phyloP scores from a whole-genome alignment of 2,797 vertebrate species.

The Sebastolobus alascanus region DNA sequence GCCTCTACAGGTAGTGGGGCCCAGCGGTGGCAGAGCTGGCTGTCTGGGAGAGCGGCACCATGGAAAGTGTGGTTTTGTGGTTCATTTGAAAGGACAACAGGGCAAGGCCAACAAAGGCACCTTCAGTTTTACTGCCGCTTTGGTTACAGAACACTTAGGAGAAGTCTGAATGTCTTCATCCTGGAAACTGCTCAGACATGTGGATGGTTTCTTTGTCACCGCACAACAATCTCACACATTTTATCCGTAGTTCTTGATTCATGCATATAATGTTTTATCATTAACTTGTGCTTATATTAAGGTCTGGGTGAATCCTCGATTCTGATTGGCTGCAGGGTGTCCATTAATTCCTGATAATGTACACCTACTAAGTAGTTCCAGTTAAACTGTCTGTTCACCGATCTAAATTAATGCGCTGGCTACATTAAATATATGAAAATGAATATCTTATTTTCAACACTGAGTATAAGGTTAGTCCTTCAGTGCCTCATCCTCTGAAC shows the following conservation, averaged over 20 bases:
- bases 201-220: conserved; percentile 1
- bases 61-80: conserved; percentile 76
- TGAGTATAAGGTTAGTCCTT: no score
- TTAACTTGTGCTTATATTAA: not conserved
- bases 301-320: not conserved
- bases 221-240: not conserved
- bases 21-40: conserved; percentile 29
- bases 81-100: conserved; percentile 74
- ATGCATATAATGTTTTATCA: not conserved
- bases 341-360: not conserved
- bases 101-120: conserved; percentile 61
- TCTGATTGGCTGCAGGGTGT: not conserved
- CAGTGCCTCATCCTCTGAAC: no score
- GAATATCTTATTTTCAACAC: no score
- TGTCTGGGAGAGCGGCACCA: conserved; percentile 59
- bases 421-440: no score
- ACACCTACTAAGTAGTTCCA: no score
- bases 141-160: conserved; percentile 33
- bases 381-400: no score
- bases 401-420: no score
- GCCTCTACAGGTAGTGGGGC: conserved; percentile 68
- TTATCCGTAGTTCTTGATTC: not conserved
- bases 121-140: conserved; percentile 63
- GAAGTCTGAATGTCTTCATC: conserved; percentile 35
- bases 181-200: conserved; percentile 26